Evolutionary conservation across 2,797 vertebrate species (phyloP).

Genomic region (Myripristis jacobus): DNA sequence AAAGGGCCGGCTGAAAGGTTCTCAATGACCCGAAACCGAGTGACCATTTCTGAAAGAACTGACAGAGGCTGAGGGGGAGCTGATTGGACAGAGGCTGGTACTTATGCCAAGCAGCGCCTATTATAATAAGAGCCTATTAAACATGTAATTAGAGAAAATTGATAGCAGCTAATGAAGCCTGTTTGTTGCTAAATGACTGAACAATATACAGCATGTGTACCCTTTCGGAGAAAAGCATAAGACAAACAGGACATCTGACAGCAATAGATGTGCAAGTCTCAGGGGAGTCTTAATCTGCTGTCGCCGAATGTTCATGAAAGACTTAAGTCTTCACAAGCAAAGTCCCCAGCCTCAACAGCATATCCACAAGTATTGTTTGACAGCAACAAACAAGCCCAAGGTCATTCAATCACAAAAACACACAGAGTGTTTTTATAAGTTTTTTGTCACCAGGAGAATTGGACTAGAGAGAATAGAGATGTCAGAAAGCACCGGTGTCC

Average conservation of each 20-base stretch:
- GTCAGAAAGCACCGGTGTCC: constrained; percentile 47
- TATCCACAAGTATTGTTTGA: constrained; percentile 42
- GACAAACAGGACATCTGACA: constrained; percentile 45
- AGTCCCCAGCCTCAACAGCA: constrained; percentile 44
- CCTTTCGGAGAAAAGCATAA: constrained; percentile 16
- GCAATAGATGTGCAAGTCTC: constrained; percentile 18
- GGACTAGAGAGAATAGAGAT: constrained; percentile 45
- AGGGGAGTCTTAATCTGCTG: constrained; percentile 47
- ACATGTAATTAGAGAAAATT: constrained; percentile 9
- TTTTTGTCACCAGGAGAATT: constrained; percentile 42
- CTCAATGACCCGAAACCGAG: constrained; percentile 50
- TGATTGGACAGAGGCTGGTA: background rate
- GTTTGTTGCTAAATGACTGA: constrained; percentile 20
- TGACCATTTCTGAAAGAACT: constrained; percentile 32
- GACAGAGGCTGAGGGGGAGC: constrained; percentile 11
- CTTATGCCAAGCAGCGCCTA: background rate
- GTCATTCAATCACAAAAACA: constrained; percentile 59
- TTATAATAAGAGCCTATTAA: constrained; percentile 16
- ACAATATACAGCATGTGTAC: constrained; percentile 12
- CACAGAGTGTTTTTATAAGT: constrained; percentile 18
- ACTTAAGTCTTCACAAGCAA: constrained; percentile 45
- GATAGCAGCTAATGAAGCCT: constrained; percentile 24
- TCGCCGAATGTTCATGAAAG: constrained; percentile 35
- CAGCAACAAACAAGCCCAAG: constrained; percentile 67
- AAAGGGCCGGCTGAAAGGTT: constrained; percentile 40